Conservation (phyloP, 2,797 vertebrate species). For the Ataeniobius toweri region DNA sequence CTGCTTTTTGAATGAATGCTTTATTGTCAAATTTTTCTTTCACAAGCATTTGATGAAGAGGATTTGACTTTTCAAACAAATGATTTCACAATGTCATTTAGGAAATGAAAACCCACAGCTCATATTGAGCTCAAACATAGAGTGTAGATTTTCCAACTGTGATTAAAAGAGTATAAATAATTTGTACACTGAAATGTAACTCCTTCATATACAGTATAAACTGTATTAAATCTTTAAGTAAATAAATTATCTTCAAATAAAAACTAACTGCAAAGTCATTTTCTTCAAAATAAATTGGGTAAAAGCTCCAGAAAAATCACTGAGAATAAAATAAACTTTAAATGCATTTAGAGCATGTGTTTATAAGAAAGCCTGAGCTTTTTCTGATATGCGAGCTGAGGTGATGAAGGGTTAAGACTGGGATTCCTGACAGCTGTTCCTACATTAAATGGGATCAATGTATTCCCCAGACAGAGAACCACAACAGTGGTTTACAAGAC, state of each 20-base stretch:
- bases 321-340: conserved; percentile 6
- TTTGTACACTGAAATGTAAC: neutral
- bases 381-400: conserved; percentile 71
- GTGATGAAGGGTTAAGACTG: conserved; percentile 69
- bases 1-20: neutral
- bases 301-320: neutral
- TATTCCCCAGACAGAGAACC: conserved; percentile 64
- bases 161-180: neutral
- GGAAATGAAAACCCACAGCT: neutral
- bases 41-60: too few relatives aligned
- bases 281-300: neutral
- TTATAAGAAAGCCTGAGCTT: conserved; percentile 57
- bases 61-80: neutral
- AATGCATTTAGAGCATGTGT: conserved; percentile 59
- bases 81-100: neutral
- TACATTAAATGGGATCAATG: conserved; percentile 75
- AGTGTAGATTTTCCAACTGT: neutral
- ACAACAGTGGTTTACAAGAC: conserved; percentile 60
- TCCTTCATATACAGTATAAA: neutral
- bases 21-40: too few relatives aligned
- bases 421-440: conserved; percentile 80
- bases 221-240: neutral
- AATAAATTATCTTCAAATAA: neutral
- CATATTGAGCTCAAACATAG: neutral
- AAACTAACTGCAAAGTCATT: neutral